Conservation (phyloP, 2,888 invertebrate genomes). For the Macaria notata region DNA sequence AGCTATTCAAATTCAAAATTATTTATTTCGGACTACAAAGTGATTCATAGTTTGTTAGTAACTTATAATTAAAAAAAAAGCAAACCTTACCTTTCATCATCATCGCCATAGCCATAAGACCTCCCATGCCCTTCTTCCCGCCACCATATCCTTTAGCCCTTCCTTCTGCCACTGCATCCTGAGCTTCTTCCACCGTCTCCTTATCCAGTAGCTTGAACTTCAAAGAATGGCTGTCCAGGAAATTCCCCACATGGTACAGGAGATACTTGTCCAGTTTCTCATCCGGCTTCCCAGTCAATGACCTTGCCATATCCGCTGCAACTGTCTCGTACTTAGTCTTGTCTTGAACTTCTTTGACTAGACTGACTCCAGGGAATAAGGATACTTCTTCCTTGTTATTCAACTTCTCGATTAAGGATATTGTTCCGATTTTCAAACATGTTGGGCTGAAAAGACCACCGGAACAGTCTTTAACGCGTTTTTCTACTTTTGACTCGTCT, state of each 20-base stretch:
- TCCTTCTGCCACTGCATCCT: constrained; percentile 67
- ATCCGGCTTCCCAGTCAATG: constrained; percentile 87
- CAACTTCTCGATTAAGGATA: constrained; percentile 66
- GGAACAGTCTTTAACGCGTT: constrained; percentile 61
- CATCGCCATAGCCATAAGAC: constrained; percentile 78
- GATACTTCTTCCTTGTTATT: constrained; percentile 67
- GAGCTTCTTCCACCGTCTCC: constrained; percentile 78
- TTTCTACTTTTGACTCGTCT: constrained; percentile 38
- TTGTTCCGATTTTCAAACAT: constrained; percentile 72
- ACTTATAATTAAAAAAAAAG: no score
- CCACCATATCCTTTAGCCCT: constrained; percentile 60
- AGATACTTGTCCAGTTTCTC: constrained; percentile 87
- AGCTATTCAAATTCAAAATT: no score
- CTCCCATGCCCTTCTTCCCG: constrained; percentile 69
- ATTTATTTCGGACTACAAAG: no score
- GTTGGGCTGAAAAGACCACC: constrained; percentile 70
- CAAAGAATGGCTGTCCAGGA: constrained; percentile 86
- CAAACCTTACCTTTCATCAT: constrained; percentile 82
- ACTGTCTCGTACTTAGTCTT: constrained; percentile 79
- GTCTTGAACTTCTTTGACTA: constrained; percentile 84
- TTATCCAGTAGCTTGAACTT: constrained; percentile 86
- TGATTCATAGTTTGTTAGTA: no score
- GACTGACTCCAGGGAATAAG: constrained; percentile 80
- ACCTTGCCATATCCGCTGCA: constrained; percentile 85
- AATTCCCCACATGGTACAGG: constrained; percentile 85